phyloP scores from a whole-genome alignment of 2,888 invertebrate species.

The Stegana nigrithorax region DNA sequence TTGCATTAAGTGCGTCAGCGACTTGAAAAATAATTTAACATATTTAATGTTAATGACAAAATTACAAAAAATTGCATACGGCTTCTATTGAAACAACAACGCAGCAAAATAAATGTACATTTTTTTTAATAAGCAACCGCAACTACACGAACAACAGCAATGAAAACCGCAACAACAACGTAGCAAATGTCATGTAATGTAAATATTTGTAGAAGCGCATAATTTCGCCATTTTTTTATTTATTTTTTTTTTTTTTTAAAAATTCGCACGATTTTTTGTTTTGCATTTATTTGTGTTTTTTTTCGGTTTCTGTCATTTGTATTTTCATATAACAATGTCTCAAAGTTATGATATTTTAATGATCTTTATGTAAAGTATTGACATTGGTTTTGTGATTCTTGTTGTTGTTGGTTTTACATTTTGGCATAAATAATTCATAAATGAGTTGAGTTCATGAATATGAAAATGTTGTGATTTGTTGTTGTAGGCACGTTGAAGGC shows the following conservation, averaged over 20 bases:
- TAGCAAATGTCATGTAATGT: slow-evolving; percentile 14
- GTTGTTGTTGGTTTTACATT: slow-evolving; percentile 26
- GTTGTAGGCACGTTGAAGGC: background rate
- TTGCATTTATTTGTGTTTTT: background rate
- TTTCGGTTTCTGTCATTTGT: background rate
- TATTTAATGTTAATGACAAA: slow-evolving; percentile 63
- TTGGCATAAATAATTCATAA: slow-evolving; percentile 43
- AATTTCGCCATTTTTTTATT: slow-evolving; percentile 10
- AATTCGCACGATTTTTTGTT: too few relatives aligned
- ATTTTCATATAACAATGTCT: slow-evolving; percentile 12
- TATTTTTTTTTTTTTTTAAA: background rate
- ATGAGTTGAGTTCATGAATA: slow-evolving; percentile 26
- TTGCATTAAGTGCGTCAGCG: slow-evolving; percentile 58
- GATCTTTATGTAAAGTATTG: slow-evolving; percentile 36
- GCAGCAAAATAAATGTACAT: background rate
- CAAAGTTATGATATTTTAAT: slow-evolving; percentile 14
- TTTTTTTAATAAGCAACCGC: background rate
- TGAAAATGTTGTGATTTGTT: slow-evolving; percentile 19
- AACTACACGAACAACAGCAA: background rate
- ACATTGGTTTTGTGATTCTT: slow-evolving; percentile 38
- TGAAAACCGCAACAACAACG: background rate
- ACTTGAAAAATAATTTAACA: slow-evolving; percentile 64
- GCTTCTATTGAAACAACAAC: background rate
- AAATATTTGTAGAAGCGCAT: slow-evolving; percentile 7
- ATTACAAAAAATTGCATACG: slow-evolving; percentile 33